These are phyloP conservation scores for Hydrotaea cyrtoneurina DNA, from an alignment of 2,888 invertebrate genomes.

Conservation along the genomic window DNA sequence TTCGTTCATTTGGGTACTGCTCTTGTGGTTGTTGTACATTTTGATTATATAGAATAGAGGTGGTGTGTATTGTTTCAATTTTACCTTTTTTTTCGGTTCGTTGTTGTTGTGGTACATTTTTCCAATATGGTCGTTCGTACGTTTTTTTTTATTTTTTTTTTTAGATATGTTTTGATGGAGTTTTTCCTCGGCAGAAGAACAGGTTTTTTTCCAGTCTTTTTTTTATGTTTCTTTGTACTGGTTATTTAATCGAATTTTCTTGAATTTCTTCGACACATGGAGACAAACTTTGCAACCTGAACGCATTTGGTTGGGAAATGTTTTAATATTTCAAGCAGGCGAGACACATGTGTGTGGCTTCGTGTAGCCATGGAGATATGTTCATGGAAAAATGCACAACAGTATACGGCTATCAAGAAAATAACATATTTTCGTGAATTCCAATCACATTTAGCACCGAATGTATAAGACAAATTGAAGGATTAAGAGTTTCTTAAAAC, in stretches of 20 bases:
- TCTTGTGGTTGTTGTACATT: not conserved
- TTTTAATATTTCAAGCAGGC: not conserved
- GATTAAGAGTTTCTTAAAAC: too few species aligned
- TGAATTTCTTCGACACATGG: constrained; percentile 33
- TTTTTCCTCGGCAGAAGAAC: constrained; percentile 34
- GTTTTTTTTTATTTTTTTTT: not conserved
- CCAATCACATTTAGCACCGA: too few species aligned
- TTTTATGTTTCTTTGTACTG: constrained; percentile 17
- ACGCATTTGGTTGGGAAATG: constrained; percentile 45
- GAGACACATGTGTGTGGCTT: not conserved
- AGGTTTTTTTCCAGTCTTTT: constrained; percentile 40
- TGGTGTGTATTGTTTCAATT: constrained; percentile 47
- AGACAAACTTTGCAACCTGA: constrained; percentile 42
- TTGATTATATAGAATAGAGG: not conserved
- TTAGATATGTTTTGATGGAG: constrained; percentile 46
- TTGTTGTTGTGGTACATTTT: constrained; percentile 23
- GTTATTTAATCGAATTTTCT: constrained; percentile 60
- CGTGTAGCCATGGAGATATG: too few species aligned
- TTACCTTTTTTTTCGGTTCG: constrained; percentile 18
- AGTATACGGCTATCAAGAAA: too few species aligned
- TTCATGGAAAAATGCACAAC: too few species aligned
- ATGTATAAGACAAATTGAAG: too few species aligned
- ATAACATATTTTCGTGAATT: too few species aligned
- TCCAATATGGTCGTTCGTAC: constrained; percentile 62
- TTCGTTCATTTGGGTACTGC: not conserved